These are phyloP conservation scores for Acromyrmex charruanus DNA, from an alignment of 1,140 invertebrate genomes.

Conservation along the genomic window DNA sequence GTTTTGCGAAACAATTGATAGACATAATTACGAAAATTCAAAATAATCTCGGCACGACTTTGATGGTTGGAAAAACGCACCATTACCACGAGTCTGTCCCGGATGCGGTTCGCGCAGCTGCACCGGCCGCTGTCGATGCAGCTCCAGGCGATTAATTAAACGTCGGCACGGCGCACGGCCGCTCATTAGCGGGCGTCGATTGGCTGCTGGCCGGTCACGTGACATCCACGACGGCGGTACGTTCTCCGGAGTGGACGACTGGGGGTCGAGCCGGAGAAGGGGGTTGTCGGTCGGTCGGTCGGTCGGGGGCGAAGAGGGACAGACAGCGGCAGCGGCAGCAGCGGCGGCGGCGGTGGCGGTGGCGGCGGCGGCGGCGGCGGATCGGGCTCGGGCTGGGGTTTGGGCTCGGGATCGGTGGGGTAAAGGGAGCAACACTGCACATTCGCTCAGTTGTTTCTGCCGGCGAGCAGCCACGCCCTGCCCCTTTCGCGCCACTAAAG, in stretches of 20 bases:
- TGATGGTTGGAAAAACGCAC: not conserved
- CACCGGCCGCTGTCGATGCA: slow-evolving; percentile 66
- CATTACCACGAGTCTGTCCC: not conserved
- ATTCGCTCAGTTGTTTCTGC: slow-evolving; percentile 84
- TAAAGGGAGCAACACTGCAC: slow-evolving; percentile 71
- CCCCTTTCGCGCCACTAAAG: slow-evolving; percentile 84
- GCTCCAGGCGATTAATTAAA: slow-evolving; percentile 74
- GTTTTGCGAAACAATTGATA: not conserved
- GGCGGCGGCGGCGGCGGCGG: slow-evolving; percentile 52
- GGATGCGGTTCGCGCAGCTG: slow-evolving; percentile 70
- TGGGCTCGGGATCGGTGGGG: slow-evolving; percentile 66
- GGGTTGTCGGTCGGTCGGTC: slow-evolving; percentile 82
- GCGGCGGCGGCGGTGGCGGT: slow-evolving; percentile 44
- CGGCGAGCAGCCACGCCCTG: slow-evolving; percentile 85
- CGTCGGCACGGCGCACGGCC: slow-evolving; percentile 66
- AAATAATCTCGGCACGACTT: not conserved
- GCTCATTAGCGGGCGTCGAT: slow-evolving; percentile 77
- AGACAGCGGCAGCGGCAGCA: slow-evolving; percentile 46
- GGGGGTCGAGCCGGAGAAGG: slow-evolving; percentile 77
- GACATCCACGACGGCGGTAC: slow-evolving; percentile 66
- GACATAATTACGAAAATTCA: slow-evolving; percentile 5
- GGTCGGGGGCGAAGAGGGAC: slow-evolving; percentile 76
- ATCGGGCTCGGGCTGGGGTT: slow-evolving; percentile 37
- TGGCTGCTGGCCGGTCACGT: slow-evolving; percentile 76
- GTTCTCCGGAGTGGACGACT: slow-evolving; percentile 66